phyloP scores from a whole-genome alignment of 2,888 invertebrate genomes.

The Stramonita haemastoma region DNA sequence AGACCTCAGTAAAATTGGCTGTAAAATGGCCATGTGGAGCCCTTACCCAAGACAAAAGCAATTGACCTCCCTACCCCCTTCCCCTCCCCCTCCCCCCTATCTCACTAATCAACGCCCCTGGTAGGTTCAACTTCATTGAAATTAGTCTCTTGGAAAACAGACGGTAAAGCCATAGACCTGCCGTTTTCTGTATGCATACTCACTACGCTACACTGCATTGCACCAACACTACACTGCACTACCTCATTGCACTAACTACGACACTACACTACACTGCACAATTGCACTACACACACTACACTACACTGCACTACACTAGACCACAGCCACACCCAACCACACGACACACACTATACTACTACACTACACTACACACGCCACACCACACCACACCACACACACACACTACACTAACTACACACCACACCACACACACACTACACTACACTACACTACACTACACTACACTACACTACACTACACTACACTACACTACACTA shows the following conservation, averaged over 20 bases:
- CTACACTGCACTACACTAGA: not conserved
- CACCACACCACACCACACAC: not conserved
- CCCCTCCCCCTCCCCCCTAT: too few relatives aligned
- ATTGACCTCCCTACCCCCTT: too few relatives aligned
- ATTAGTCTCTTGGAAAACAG: too few relatives aligned
- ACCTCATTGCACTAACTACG: too few relatives aligned
- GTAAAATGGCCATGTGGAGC: too few relatives aligned
- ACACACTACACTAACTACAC: not conserved
- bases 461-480: not conserved
- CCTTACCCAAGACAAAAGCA: too few relatives aligned
- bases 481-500: not conserved
- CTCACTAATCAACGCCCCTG: too few relatives aligned
- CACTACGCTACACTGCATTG: not conserved
- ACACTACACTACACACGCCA: not conserved
- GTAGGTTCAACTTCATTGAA: too few relatives aligned
- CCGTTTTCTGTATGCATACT: not conserved
- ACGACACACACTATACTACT: not conserved
- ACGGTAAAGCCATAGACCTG: too few relatives aligned
- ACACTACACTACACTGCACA: too few relatives aligned
- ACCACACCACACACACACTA: not conserved
- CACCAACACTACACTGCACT: not conserved
- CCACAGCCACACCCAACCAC: not conserved
- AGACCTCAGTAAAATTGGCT: too few relatives aligned
- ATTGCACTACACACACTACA: not conserved
- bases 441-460: not conserved